Evolutionary conservation across 2,888 invertebrate species (phyloP), one percentile per base, ranked within the genome.

Genomic region (Sialis fuliginosa): DNA sequence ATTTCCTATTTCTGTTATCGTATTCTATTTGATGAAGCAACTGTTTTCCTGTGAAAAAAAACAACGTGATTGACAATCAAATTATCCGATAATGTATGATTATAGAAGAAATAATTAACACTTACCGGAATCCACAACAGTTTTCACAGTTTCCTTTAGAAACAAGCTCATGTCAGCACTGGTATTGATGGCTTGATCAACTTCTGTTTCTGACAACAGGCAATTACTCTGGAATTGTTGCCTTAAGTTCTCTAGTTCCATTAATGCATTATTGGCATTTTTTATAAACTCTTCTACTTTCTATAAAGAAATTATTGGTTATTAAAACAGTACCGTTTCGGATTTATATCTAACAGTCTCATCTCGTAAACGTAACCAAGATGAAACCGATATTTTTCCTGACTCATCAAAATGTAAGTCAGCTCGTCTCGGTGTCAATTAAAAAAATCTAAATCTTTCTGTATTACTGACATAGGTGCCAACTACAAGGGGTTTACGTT

Each of bases 201-300:
- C 72, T 62, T 74, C 74, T 58, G 68, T 68, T 53, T 70, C 69
- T 50, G 70, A 66, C 57, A 71, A 62, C 50, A 69, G 62, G 10
- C 42, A 47, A 59, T 69, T 65, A 59, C 67, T 69, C 54, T 69
- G 60, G 54, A 81, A 63, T 60, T 74, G 65, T 52, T 69, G 66
- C 53, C 74, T 68, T 43, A 81, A 66, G 54, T 74, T 71, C 49
- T 78, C 75, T 61, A 84, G 68, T 58, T 77, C 75, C 35, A 67
- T 64, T 32, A 77, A 60, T 1, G 74, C 72, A 39, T 71, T 65
- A 45, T 71, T 68, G 47, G 76, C 74, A 54, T 77, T 76, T 50
- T 69, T 71, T 53, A 71, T 67, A 57, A 79, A 83, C 55, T 77
- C 75, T 57, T 84, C 83, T 47, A 80, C 72, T 60, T 72, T 72